Evolutionary conservation across 2,888 invertebrate genomes (phyloP).

Genomic region (Carcina quercana): DNA sequence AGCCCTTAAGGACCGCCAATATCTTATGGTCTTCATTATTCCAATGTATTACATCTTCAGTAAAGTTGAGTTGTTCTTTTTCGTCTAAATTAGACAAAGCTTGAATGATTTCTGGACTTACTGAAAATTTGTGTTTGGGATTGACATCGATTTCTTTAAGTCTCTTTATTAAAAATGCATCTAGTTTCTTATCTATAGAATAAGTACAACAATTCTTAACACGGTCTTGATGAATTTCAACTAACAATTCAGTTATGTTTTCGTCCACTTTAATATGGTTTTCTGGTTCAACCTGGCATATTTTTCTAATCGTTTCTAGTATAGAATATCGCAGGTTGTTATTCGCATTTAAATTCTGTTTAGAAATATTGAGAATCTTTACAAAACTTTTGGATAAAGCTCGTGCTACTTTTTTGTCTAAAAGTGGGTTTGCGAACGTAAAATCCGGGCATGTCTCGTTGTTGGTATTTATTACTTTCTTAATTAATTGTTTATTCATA

Average conservation of each 20-base stretch:
- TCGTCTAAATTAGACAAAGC: conserved; percentile 48
- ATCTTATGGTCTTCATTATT: conserved; percentile 24
- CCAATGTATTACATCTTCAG: conserved; percentile 41
- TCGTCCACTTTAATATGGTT: conserved; percentile 43
- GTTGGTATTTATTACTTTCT: conserved; percentile 43
- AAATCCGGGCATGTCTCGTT: conserved; percentile 39
- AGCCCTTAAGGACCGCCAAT: conserved; percentile 29
- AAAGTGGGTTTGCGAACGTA: conserved; percentile 44
- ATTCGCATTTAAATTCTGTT: conserved; percentile 35
- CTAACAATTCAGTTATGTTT: conserved; percentile 31
- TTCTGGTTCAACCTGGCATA: conserved; percentile 41
- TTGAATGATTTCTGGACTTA: conserved; percentile 48
- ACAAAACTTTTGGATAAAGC: conserved; percentile 51
- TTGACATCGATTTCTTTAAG: conserved; percentile 33
- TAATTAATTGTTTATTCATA: conserved; percentile 50
- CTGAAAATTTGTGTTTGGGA: conserved; percentile 24
- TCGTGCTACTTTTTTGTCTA: conserved; percentile 46
- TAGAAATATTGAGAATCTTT: conserved; percentile 41
- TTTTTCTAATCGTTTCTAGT: conserved; percentile 45
- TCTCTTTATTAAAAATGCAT: conserved; percentile 43
- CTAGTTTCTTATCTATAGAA: conserved; percentile 31
- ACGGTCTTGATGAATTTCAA: conserved; percentile 32
- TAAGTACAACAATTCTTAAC: conserved; percentile 17
- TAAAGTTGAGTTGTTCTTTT: conserved; percentile 23
- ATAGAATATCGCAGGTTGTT: conserved; percentile 41